Base-by-base conservation (phyloP, 2,113 vertebrate species). In the Passer domesticus region DNA sequence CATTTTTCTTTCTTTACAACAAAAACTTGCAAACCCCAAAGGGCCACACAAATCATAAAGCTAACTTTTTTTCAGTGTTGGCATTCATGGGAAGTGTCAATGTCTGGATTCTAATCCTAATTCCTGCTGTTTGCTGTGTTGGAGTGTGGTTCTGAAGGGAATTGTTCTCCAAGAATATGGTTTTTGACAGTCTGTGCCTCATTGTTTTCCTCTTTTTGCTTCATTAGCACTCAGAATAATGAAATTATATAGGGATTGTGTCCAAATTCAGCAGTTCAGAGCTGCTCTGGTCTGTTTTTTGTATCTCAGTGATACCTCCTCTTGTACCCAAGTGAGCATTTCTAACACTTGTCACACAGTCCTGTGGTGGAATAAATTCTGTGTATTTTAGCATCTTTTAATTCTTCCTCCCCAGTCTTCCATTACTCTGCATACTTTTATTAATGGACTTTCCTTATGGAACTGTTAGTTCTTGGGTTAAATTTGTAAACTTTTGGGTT, bases 1-100 rank as follows among this genome's bases (percentile, higher is more conserved):
- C 58, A 30, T 24, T 49, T 75, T 11, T 52, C 4, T 20, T 85
- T 62, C 37, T 75, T 55, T 31, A 2, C 17, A 44, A 27, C 3
- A 30, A 55, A 60, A 72, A 8, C 17, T 46, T 50, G 13, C 35
- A 46, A 64, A 39, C 7, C 12, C n/a, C 33, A 28, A 49, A 17
- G 31, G 10, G 21, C 6, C 58, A 25, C 56, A n/a, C 3, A 1
- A 1, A 18, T 28, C 1, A 2, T 6, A 55, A 92, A 73, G 2
- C 17, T 41, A 53, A 49, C 15, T n/a, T 39, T 6, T 6, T 62
- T 78, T n/a, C 24, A 47, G 15, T n/a, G 19, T 9, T 74, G 22
- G 67, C 53, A 10, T 35, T 66, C 28, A 3, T 8, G 72, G 50
- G 49, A 66, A 74, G 9, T 84, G 23, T 74, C 50, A 23, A 1